Conservation (phyloP, 2,888 invertebrate genomes). For the Scaptomyza cyrtandrae region DNA sequence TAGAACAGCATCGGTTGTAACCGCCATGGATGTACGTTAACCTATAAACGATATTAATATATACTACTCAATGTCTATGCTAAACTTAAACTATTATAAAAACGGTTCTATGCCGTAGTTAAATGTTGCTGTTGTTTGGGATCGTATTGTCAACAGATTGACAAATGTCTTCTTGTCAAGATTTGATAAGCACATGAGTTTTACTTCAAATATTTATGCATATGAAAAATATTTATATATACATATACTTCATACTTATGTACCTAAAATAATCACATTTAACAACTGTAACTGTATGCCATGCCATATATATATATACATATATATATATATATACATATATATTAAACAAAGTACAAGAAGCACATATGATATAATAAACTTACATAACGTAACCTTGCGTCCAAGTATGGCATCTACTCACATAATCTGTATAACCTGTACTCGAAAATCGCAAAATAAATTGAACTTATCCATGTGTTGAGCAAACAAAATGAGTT, state of each 20-base stretch:
- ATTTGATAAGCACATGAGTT: constrained; percentile 28
- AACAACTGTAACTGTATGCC: constrained; percentile 30
- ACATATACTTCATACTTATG: constrained; percentile 7
- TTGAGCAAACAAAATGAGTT: constrained; percentile 39
- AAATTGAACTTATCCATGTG: constrained; percentile 34
- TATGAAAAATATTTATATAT: background rate
- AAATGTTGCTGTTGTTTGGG: constrained; percentile 79
- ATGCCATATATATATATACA: constrained; percentile 8
- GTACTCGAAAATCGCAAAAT: constrained; percentile 58
- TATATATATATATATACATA: constrained; percentile 6
- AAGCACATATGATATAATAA: constrained; percentile 70
- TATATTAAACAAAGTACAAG: constrained; percentile 60
- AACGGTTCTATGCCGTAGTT: constrained; percentile 56
- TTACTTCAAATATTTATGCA: no score
- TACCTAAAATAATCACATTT: constrained; percentile 9
- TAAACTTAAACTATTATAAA: constrained; percentile 25
- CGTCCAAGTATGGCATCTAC: constrained; percentile 33
- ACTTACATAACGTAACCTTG: constrained; percentile 19
- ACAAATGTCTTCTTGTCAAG: constrained; percentile 41
- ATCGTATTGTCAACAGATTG: constrained; percentile 71
- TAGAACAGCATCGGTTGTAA: constrained; percentile 34
- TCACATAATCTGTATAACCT: constrained; percentile 13
- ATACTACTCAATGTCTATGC: constrained; percentile 20
- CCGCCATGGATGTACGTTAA: constrained; percentile 17
- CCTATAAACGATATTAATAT: background rate